A percentile compares a stretch with the other conserved stretches of the same genome.
phyloP scores from a whole-genome alignment of 2,888 invertebrate species.

The Pilophorus perplexus region DNA sequence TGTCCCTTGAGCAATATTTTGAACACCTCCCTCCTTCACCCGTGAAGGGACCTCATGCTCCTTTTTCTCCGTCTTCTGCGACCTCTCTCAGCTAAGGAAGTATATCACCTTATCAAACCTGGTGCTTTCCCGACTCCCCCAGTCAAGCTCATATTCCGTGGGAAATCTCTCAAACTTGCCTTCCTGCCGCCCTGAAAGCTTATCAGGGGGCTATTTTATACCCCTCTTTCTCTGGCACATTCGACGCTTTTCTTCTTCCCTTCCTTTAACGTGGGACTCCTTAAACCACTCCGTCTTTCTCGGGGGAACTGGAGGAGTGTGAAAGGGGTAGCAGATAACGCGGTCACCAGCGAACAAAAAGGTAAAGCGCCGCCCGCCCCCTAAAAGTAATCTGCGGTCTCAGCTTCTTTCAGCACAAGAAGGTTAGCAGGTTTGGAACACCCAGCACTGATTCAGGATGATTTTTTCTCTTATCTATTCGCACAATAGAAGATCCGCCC shows the following conservation, averaged over 20 bases:
- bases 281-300: neutral
- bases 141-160: conserved; percentile 24
- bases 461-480: too few relatives aligned
- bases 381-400: too few relatives aligned
- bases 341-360: conserved; percentile 11
- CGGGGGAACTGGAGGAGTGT: neutral
- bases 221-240: conserved; percentile 7
- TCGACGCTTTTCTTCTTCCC: conserved; percentile 29
- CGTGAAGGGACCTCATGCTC: conserved; percentile 2
- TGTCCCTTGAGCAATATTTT: conserved; percentile 25
- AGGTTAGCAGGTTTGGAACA: too few relatives aligned
- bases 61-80: neutral
- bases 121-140: conserved; percentile 9
- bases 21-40: conserved; percentile 6
- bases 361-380: conserved; percentile 5
- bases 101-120: conserved; percentile 38
- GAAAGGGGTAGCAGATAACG: conserved; percentile 2
- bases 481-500: too few relatives aligned
- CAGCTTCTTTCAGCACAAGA: too few relatives aligned
- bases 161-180: conserved; percentile 29
- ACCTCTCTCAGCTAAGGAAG: conserved; percentile 20
- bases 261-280: neutral
- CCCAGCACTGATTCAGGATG: too few relatives aligned
- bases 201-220: conserved; percentile 32
- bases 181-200: conserved; percentile 2